A percentile compares a stretch with the other conserved stretches of the same genome.
Evolutionary conservation across 2,888 invertebrate species (phyloP).

Genomic region (Falcaria lacertinaria): DNA sequence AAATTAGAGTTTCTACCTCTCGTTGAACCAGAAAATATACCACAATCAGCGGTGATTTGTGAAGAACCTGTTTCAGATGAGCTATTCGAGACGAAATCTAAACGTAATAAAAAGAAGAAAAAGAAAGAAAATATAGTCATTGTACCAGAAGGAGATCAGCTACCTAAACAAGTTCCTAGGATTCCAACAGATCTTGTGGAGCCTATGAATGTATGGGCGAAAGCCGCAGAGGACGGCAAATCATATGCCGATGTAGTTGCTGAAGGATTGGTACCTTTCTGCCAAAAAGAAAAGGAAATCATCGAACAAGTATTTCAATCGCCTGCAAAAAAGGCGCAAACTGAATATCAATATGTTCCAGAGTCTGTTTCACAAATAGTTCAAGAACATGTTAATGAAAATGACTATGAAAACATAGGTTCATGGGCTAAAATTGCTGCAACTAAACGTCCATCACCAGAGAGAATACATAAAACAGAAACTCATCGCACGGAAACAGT

Average conservation of each 20-base stretch:
- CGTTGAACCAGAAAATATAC: constrained; percentile 5
- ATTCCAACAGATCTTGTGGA: constrained; percentile 12
- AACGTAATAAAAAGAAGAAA: constrained; percentile 57
- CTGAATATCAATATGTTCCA: constrained; percentile 12
- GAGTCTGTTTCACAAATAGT: constrained; percentile 6
- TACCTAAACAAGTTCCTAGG: constrained; percentile 6
- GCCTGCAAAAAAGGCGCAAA: constrained; percentile 16
- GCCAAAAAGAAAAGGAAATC: constrained; percentile 23
- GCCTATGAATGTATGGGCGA: constrained; percentile 71
- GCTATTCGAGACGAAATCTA: constrained; percentile 36
- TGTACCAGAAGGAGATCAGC: constrained; percentile 12
- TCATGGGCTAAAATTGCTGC: constrained; percentile 72
- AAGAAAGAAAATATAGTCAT: constrained; percentile 38
- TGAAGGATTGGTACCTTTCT: constrained; percentile 44
- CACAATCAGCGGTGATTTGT: constrained; percentile 1
- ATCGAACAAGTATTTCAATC: constrained; percentile 6
- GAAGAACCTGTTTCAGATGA: constrained; percentile 23
- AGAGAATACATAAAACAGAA: constrained; percentile 39
- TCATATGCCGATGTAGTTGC: constrained; percentile 86
- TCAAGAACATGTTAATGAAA: constrained; percentile 13
- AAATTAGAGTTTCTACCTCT: constrained; percentile 11
- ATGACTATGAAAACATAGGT: constrained; percentile 24
- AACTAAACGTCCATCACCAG: constrained; percentile 50
- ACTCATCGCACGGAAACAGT: constrained; percentile 11
- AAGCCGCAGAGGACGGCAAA: constrained; percentile 78